These are phyloP conservation scores for Chondrilla cf. caribensis DNA, from an alignment of 37 sponge, comb jelly and placozoan genomes.

Conservation along the genomic window DNA sequence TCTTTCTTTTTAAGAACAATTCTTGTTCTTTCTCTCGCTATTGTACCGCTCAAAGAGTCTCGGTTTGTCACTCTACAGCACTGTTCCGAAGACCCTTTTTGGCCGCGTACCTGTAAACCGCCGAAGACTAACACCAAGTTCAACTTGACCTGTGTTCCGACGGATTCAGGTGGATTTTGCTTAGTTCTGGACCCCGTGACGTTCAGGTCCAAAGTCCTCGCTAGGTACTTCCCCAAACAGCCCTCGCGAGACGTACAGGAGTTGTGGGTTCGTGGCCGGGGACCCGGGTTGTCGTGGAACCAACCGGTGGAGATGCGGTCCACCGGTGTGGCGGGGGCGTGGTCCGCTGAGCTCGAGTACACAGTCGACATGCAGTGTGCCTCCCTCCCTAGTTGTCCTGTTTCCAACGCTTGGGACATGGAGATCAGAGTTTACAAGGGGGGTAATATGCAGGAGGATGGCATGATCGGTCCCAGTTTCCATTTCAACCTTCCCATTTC, in stretches of 20 bases:
- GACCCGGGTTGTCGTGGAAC: not conserved
- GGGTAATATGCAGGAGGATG: conserved; percentile 17
- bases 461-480: conserved; percentile 73
- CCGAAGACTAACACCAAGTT: no score
- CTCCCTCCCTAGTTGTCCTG: not conserved
- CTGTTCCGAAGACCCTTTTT: no score
- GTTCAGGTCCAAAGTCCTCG: no score
- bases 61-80: no score
- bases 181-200: no score
- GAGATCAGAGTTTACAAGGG: conserved; percentile 7
- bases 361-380: not conserved
- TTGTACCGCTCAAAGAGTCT: no score
- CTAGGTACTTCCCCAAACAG: not conserved
- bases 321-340: not conserved
- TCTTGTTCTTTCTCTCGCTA: no score
- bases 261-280: not conserved
- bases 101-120: no score
- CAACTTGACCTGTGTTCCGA: no score
- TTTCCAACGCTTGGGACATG: not conserved
- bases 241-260: not conserved
- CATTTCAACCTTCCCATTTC: conserved; percentile 44
- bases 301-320: not conserved
- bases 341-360: not conserved
- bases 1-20: no score
- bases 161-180: no score